Evolutionary conservation across 1,140 invertebrate species (phyloP).

Genomic region (Camponotus vicinus): DNA sequence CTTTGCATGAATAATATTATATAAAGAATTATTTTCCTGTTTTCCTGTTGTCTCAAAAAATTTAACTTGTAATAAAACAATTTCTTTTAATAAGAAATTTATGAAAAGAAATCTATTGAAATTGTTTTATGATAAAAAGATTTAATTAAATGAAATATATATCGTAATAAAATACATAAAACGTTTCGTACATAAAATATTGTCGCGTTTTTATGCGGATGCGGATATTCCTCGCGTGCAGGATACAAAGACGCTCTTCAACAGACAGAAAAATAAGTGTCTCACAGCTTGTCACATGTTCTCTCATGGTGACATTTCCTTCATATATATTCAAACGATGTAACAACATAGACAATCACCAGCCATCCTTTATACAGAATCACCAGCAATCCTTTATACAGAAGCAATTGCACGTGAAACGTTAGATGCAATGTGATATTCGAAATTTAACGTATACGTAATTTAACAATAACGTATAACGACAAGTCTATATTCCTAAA

Average conservation of each 20-base stretch:
- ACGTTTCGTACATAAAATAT: background rate
- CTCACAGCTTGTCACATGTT: background rate
- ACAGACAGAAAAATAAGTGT: slow-evolving; percentile 19
- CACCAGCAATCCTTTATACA: slow-evolving; percentile 13
- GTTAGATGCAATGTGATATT: background rate
- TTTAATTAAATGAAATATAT: background rate
- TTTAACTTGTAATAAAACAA: background rate
- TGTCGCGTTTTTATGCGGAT: background rate
- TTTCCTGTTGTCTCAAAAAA: background rate
- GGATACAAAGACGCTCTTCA: background rate
- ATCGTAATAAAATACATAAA: too few relatives aligned
- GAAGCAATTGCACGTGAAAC: slow-evolving; percentile 11
- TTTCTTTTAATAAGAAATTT: background rate
- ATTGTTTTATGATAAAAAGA: background rate
- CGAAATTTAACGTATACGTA: slow-evolving; percentile 32
- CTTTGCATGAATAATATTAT: background rate
- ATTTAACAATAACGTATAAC: background rate
- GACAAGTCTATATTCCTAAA: background rate
- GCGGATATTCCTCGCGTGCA: slow-evolving; percentile 21
- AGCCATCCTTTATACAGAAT: slow-evolving; percentile 17
- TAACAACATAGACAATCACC: slow-evolving; percentile 3
- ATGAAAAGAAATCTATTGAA: background rate
- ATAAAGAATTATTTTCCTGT: slow-evolving; percentile 4
- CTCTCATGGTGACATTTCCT: background rate
- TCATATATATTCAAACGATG: slow-evolving; percentile 56